Conservation (phyloP, 2,113 vertebrate species). For the Halichoeres trimaculatus region DNA sequence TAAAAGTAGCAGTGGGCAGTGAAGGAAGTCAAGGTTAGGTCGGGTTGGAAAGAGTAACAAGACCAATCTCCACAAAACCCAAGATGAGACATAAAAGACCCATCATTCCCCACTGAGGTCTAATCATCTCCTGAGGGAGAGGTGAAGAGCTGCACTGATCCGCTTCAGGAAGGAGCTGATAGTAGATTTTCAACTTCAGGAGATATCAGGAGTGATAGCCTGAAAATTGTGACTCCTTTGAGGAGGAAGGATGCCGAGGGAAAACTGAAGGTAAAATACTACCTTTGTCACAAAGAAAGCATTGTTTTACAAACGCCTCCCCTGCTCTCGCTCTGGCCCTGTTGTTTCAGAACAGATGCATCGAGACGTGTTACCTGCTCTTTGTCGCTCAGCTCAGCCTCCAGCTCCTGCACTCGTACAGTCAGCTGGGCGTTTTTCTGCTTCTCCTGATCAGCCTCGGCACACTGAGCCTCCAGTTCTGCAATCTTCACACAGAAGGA, state of each 20-base stretch:
- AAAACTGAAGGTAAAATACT: not conserved
- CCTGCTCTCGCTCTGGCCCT: not conserved
- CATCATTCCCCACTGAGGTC: slow-evolving; percentile 16
- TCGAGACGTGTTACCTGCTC: slow-evolving; percentile 84
- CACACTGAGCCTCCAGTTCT: slow-evolving; percentile 90
- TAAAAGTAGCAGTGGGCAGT: not conserved
- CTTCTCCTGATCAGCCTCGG: slow-evolving; percentile 89
- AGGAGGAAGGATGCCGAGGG: not conserved
- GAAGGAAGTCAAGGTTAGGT: slow-evolving; percentile 24
- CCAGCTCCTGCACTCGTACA: slow-evolving; percentile 88
- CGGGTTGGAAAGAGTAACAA: slow-evolving; percentile 6
- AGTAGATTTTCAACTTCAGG: slow-evolving; percentile 2
- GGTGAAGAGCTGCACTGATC: not conserved
- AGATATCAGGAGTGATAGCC: not conserved
- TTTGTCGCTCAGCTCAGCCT: slow-evolving; percentile 91
- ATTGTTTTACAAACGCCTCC: not conserved
- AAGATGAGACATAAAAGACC: slow-evolving; percentile 24
- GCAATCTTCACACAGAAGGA: slow-evolving; percentile 81
- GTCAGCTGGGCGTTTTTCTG: slow-evolving; percentile 89
- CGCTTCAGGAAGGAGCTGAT: not conserved
- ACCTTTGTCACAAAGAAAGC: not conserved
- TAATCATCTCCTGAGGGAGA: slow-evolving; percentile 59
- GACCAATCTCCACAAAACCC: slow-evolving; percentile 2
- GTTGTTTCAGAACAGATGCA: not conserved
- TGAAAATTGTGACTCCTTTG: not conserved